Evolutionary conservation across 2,888 invertebrate genomes (phyloP), one percentile per base, ranked within the genome.

Genomic region (Leptinotarsa tumamoca): DNA sequence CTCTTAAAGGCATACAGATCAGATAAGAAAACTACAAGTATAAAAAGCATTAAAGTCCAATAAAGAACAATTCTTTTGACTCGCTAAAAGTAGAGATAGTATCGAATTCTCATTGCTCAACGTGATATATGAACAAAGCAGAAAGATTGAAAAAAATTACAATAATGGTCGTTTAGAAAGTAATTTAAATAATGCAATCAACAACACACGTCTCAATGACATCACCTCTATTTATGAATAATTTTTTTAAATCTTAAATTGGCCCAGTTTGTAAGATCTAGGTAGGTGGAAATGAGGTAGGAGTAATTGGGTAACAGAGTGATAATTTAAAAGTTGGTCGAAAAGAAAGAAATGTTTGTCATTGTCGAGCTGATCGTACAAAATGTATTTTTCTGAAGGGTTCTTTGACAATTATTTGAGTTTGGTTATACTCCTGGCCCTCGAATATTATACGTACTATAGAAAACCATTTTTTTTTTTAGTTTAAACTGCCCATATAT

Each of bases 141-240:
- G 15, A 23, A 21, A 15, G 23, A 43, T 33, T 43, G 27, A n/a
- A 63, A 43, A 33, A n/a, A 63, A 63, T 33, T 58, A 23, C 4
- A 15, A 5, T 21, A 4, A 23, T 58, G 3, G 23, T 21, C 58
- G 21, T 14, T 58, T 17, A 23, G 21, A 58, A 21, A 58, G 14
- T 58, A 58, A 58, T 58, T 23, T 58, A 2, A 58, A 18, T 58
- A 63, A n/a, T 27, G 27, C 33, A 13, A 63, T 33, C 33, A 63
- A 17, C 63, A 63, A 17, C 43, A 17, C 4, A 63, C n/a, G 33
- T 17, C 4, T 33, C 4, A 63, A n/a, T 63, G 27, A 43, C 58
- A 63, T 63, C 63, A 63, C 33, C n/a, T 63, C 63, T 33, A 63
- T 63, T 63, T 63, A 17, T 27, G 61, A 4, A 4, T n/a, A 43